These are phyloP conservation scores for Aix galericulata DNA, from an alignment of 2,113 vertebrate species.

Conservation along the genomic window DNA sequence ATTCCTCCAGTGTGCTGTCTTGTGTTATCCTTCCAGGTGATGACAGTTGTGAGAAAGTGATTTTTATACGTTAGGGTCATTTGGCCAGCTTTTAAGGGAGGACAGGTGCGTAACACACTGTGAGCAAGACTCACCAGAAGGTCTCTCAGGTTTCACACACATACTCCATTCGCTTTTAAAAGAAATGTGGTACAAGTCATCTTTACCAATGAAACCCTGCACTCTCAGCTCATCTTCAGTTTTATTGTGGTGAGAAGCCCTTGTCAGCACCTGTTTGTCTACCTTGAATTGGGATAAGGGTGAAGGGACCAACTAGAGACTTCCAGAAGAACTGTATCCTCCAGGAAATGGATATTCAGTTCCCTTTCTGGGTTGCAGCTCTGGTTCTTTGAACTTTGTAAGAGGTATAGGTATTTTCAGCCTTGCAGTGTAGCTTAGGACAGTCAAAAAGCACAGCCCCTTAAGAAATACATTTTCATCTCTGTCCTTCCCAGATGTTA, in stretches of 20 bases:
- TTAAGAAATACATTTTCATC: not conserved
- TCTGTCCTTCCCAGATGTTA: not conserved
- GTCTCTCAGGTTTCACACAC: not conserved
- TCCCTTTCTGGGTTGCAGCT: not conserved
- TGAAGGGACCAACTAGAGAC: not conserved
- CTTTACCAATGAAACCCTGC: not conserved
- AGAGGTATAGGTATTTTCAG: not conserved
- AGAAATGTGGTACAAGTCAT: fast-evolving
- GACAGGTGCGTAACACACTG: not conserved
- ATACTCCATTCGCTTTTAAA: not conserved
- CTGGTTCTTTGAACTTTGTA: not conserved
- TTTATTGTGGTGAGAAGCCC: not conserved
- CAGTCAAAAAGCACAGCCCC: not conserved
- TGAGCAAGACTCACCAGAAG: not conserved
- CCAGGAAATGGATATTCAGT: not conserved
- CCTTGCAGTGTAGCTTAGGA: not conserved
- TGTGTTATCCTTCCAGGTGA: not conserved
- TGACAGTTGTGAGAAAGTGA: not conserved
- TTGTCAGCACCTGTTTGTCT: not conserved
- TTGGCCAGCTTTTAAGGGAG: not conserved
- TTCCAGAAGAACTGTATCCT: not conserved
- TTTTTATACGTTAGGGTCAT: not conserved
- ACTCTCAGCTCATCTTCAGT: not conserved
- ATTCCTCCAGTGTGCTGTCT: not conserved
- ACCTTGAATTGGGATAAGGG: not conserved